These are phyloP conservation scores for Meiosimyza decipiens DNA, from an alignment of 2,888 invertebrate species.

Conservation along the genomic window DNA sequence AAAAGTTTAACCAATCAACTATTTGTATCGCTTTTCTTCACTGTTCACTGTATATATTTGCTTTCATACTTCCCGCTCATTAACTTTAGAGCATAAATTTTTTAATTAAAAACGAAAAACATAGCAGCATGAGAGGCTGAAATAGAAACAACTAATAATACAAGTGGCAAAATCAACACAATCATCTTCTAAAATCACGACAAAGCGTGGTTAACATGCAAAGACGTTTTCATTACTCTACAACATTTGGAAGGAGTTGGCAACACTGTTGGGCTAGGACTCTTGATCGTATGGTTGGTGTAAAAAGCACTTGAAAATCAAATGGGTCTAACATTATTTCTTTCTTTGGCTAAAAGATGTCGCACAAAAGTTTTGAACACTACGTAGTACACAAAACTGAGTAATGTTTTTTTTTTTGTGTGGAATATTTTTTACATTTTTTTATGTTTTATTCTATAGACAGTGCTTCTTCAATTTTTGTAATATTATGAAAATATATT, in stretches of 20 bases:
- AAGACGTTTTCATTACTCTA: not conserved
- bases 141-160: not conserved
- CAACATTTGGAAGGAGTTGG: not conserved
- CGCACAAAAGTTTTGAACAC: slow-evolving; percentile 11
- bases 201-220: slow-evolving; percentile 12
- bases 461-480: too few relatives aligned
- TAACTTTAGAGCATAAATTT: slow-evolving; percentile 20
- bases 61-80: slow-evolving; percentile 17
- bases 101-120: slow-evolving; percentile 22
- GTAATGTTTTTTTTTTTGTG: too few relatives aligned
- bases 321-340: slow-evolving; percentile 24
- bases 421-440: too few relatives aligned
- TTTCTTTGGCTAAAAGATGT: slow-evolving; percentile 29
- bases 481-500: too few relatives aligned
- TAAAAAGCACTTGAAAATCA: slow-evolving; percentile 9
- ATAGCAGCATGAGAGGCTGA: not conserved
- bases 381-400: too few relatives aligned
- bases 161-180: not conserved
- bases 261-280: not conserved
- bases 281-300: not conserved
- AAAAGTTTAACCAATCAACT: too few relatives aligned
- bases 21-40: too few relatives aligned
- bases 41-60: not conserved
- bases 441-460: too few relatives aligned
- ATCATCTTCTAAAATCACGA: slow-evolving; percentile 4